Evolutionary conservation across 2,797 vertebrate species (phyloP).

Genomic region (Hafferia zeledoni): DNA sequence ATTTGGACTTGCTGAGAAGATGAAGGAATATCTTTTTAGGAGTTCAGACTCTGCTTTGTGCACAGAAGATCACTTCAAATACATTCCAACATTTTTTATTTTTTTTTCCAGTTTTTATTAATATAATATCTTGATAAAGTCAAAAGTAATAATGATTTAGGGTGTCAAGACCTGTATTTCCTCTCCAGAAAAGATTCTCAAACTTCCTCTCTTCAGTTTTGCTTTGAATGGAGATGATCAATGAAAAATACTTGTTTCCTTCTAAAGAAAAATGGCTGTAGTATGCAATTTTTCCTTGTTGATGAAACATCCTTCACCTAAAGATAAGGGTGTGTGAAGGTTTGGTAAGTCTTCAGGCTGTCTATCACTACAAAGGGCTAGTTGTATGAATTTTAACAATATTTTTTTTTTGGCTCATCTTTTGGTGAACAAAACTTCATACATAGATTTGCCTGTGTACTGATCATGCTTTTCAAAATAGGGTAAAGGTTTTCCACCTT

Average conservation of each 20-base stretch:
- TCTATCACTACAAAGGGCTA: not conserved
- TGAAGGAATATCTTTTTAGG: not conserved
- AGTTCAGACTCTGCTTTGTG: not conserved
- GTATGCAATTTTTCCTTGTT: not conserved
- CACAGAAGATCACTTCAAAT: not conserved
- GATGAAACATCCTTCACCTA: not conserved
- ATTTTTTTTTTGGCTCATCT: too few relatives aligned
- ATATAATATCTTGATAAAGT: not conserved
- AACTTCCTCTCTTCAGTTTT: slow-evolving; percentile 23
- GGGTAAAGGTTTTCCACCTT: too few relatives aligned
- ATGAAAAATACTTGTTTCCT: not conserved
- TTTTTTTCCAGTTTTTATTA: not conserved
- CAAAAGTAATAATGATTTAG: not conserved
- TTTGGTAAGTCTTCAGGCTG: not conserved
- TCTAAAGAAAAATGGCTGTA: not conserved
- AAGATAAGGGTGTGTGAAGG: not conserved
- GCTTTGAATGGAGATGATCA: not conserved
- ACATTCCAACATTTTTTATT: not conserved
- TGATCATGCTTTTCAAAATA: too few relatives aligned
- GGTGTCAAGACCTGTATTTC: not conserved
- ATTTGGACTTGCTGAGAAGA: not conserved
- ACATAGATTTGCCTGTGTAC: too few relatives aligned
- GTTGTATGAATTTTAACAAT: not conserved
- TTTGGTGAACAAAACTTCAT: too few relatives aligned
- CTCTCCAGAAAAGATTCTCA: not conserved